Conservation (phyloP, 1,140 invertebrate species). For the Ephestia elutella region DNA sequence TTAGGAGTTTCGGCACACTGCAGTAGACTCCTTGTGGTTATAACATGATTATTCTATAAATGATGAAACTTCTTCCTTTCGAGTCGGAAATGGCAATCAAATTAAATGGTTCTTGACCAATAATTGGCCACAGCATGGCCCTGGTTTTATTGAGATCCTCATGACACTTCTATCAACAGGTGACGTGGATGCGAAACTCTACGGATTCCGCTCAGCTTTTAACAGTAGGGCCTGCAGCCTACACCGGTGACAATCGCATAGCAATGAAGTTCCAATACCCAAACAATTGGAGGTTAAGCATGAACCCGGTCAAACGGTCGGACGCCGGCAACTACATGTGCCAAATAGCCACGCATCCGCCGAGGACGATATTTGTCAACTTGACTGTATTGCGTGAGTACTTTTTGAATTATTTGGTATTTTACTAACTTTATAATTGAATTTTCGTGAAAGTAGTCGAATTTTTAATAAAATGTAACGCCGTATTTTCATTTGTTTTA, state of each 20-base stretch:
- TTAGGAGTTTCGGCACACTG: no score
- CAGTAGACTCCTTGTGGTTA: no score
- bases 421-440: not conserved
- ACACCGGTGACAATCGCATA: conserved; percentile 82
- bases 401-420: not conserved
- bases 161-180: no score
- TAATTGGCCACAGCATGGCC: no score
- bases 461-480: no score
- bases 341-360: conserved; percentile 90
- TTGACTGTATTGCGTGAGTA: conserved; percentile 77
- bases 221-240: conserved; percentile 83
- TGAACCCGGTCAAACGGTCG: conserved; percentile 81
- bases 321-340: conserved; percentile 89
- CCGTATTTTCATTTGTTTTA: no score
- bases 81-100: no score
- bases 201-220: conserved; percentile 83
- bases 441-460: no score
- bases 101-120: no score
- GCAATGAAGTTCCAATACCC: conserved; percentile 86
- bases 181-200: conserved; percentile 85
- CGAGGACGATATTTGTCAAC: conserved; percentile 78
- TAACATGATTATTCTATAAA: no score
- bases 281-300: conserved; percentile 88
- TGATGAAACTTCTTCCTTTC: no score
- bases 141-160: no score